These are phyloP conservation scores for Copsychus sechellarum DNA, from an alignment of 2,113 vertebrate species.

Conservation along the genomic window DNA sequence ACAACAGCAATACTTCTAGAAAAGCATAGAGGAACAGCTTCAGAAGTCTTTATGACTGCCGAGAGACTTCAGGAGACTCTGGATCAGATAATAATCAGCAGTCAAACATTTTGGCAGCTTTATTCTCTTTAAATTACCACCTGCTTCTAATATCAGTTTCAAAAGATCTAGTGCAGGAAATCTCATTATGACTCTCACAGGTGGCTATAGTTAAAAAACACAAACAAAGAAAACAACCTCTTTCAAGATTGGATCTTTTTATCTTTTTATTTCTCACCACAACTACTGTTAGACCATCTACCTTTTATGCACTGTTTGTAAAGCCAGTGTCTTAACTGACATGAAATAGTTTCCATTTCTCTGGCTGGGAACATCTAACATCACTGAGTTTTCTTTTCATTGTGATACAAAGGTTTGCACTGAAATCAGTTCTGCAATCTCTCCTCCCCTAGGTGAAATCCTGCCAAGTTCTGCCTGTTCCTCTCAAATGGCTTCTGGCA, in stretches of 20 bases:
- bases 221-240: neutral
- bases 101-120: neutral
- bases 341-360: neutral
- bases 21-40: neutral
- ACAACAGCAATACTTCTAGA: neutral
- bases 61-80: neutral
- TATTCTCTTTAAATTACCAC: conserved; percentile 17
- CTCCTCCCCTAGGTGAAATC: neutral
- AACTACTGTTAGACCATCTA: neutral
- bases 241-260: neutral
- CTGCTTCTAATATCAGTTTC: conserved; percentile 12
- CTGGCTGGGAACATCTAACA: neutral
- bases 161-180: neutral
- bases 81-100: neutral
- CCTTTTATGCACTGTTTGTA: neutral
- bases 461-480: neutral
- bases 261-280: neutral
- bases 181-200: neutral
- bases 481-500: neutral
- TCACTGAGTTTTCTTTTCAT: neutral
- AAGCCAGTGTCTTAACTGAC: neutral
- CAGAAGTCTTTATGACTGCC: neutral
- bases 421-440: neutral
- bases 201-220: neutral
- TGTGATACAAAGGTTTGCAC: neutral